Evolutionary conservation across 1,140 invertebrate genomes (phyloP), one percentile per base, ranked within the genome.

Genomic region (Solenopsis fugax): DNA sequence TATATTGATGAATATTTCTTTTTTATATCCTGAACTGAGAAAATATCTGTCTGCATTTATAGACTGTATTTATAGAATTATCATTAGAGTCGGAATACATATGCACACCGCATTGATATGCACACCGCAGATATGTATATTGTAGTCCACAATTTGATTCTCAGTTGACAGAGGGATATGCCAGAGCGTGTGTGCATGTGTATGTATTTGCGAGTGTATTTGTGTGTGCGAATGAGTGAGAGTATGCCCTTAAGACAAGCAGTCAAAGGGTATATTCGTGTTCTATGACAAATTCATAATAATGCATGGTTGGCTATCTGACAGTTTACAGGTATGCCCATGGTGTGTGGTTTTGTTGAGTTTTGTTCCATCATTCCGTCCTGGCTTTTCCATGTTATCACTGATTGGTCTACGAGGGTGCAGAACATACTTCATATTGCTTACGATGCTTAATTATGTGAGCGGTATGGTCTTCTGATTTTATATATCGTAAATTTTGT

Each of bases 361-460:
- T 91, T 91, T 86, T 86, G 77, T 87, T 88, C 87, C 88, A 84
- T 91, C 80, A 86, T 90, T 82, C 69, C 71, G 77, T 81, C 90
- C 82, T 86, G 91, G 89, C 87, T 88, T 91, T 88, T 87, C 72
- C 60, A 84, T 91, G 87, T 86, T 87, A 85, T 80, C 75, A 88
- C 54, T 88, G 77, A 88, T 91, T 88, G 91, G 65, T 87, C 88
- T 89, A 84, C 84, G 50, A 91, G 71, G 82, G 69, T 88, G 64
- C 89, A 65, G 64, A 65, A 89, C 71, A 87, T 62, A 85, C 86
- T 84, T 69, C 84, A 86, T 89, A 90, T 88, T 91, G 48, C 85
- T 91, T 91, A 75, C 52, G 82, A 91, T 87, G 86, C 88, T 91
- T 92, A 90, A 62, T 89, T 87, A 72, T 88, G 85, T 87, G 56